phyloP scores from a whole-genome alignment of 2,113 vertebrate genomes.

The Hipposideros armiger region DNA sequence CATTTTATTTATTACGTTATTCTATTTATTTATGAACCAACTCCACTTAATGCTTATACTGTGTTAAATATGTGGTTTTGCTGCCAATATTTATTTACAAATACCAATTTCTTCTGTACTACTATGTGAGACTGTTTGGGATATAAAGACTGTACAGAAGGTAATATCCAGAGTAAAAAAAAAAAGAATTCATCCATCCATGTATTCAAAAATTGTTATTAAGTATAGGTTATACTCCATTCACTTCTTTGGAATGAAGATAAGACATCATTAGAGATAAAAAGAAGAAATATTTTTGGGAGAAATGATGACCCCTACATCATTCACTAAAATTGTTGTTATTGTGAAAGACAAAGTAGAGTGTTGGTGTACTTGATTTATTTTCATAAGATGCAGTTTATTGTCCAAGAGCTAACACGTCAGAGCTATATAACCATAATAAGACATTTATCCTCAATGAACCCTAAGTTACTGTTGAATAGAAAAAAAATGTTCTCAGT shows the following conservation, averaged over 20 bases:
- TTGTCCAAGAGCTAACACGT: neutral
- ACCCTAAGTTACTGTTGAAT: neutral
- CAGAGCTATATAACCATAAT: neutral
- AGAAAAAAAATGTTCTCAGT: neutral
- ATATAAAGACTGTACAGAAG: neutral
- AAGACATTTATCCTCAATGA: neutral
- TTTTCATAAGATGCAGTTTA: neutral
- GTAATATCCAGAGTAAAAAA: neutral
- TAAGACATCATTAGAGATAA: neutral
- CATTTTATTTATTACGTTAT: neutral
- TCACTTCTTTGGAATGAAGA: slow-evolving; percentile 38
- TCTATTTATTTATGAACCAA: neutral
- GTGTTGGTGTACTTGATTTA: neutral
- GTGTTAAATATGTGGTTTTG: neutral
- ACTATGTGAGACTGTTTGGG: neutral
- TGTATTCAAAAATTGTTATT: slow-evolving; percentile 8
- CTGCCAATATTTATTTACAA: neutral
- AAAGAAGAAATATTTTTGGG: slow-evolving; percentile 22
- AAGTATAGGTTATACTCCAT: neutral
- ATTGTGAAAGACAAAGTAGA: neutral
- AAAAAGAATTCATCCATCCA: neutral
- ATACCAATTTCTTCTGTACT: neutral
- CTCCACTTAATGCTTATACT: neutral
- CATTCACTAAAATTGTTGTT: neutral
- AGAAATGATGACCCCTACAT: neutral